Percentiles rank a stretch among this genome's conserved stretches.
These are phyloP conservation scores for Oxyruncus cristatus DNA, from an alignment of 2,113 vertebrate species.

Conservation along the genomic window DNA sequence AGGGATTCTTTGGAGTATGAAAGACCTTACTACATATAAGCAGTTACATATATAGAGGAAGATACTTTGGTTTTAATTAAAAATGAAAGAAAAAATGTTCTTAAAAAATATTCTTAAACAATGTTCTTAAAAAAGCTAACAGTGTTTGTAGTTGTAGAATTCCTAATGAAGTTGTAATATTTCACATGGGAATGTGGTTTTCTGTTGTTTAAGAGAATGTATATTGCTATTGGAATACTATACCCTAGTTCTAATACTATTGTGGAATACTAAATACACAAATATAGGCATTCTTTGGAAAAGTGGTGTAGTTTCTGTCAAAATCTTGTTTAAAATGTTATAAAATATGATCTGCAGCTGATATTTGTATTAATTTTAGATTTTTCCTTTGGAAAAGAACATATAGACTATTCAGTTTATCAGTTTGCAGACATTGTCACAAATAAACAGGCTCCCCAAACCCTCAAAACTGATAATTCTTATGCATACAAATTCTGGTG, in stretches of 20 bases:
- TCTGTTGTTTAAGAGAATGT: background rate
- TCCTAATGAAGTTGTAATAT: background rate
- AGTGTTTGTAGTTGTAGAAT: background rate
- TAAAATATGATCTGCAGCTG: background rate
- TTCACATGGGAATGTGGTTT: background rate
- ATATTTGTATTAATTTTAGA: background rate
- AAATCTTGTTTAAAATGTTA: background rate
- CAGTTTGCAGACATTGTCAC: background rate
- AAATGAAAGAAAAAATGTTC: background rate
- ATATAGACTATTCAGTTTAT: background rate
- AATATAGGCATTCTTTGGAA: background rate
- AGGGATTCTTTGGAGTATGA: background rate
- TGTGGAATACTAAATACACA: background rate
- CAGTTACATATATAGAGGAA: background rate
- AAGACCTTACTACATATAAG: background rate
- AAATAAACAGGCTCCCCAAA: background rate
- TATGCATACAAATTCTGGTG: background rate
- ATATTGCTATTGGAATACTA: background rate
- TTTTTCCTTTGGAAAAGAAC: background rate
- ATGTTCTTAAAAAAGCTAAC: background rate
- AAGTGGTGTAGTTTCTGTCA: background rate
- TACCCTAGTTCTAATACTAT: background rate
- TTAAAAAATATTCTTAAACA: too few relatives aligned
- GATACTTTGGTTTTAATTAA: background rate
- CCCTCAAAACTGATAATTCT: background rate